Conservation (phyloP, 2,888 invertebrate genomes). For the Galerucella pusilla region DNA sequence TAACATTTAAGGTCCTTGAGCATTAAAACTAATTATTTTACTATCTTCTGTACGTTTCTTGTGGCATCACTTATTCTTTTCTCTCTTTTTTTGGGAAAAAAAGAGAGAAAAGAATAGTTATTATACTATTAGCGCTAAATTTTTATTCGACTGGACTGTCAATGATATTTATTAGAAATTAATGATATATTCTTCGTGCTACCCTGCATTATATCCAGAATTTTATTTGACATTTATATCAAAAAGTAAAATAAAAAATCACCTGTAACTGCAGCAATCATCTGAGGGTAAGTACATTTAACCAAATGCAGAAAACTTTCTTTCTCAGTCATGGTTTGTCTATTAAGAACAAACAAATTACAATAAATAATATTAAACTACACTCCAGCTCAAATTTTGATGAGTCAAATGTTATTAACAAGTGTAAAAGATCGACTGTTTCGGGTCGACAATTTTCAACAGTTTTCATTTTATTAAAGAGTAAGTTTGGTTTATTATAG, state of each 20-base stretch:
- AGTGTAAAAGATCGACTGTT: background rate
- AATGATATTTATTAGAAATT: too few species aligned
- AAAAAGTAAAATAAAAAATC: conserved; percentile 23
- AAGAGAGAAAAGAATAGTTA: too few species aligned
- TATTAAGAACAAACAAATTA: background rate
- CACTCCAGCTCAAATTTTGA: background rate
- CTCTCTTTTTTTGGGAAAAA: too few species aligned
- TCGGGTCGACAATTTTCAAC: background rate
- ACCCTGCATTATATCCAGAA: background rate
- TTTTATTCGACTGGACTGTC: too few species aligned
- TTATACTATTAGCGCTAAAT: too few species aligned
- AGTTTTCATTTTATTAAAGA: background rate
- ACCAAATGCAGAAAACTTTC: conserved; percentile 40
- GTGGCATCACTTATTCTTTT: too few species aligned
- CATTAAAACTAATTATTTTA: too few species aligned
- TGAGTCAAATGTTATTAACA: background rate
- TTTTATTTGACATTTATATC: background rate
- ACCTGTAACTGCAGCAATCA: conserved; percentile 51
- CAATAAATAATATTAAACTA: background rate
- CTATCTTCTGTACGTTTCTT: too few species aligned
- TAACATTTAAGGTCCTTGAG: too few species aligned
- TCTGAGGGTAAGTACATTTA: conserved; percentile 49
- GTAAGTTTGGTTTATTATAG: background rate
- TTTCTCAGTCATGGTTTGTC: conserved; percentile 9
- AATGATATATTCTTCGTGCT: too few species aligned